Evolutionary conservation across 2,113 vertebrate genomes (phyloP).

Genomic region (Anoura caudifer): DNA sequence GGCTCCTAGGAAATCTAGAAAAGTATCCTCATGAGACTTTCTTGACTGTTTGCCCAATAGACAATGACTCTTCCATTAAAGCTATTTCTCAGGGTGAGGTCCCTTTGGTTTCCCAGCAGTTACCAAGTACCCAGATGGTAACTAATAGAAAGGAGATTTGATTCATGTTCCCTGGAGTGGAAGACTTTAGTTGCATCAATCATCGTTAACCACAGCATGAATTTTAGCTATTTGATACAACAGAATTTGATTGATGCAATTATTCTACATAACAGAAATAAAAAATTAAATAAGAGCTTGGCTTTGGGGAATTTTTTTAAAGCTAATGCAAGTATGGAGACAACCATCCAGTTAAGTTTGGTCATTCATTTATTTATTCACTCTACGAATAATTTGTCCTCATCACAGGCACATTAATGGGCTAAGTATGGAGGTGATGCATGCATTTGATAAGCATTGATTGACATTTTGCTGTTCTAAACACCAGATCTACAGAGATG

Average conservation of each 20-base stretch:
- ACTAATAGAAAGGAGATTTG: conserved; percentile 2
- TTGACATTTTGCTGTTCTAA: background rate
- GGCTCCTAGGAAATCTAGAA: background rate
- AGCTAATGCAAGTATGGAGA: background rate
- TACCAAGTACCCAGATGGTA: conserved; percentile 10
- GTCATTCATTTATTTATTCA: conserved; percentile 8
- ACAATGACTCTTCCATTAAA: background rate
- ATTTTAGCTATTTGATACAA: conserved; percentile 26
- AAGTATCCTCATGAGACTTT: background rate
- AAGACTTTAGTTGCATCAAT: conserved; percentile 1
- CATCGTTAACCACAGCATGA: conserved; percentile 1
- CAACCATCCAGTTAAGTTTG: background rate
- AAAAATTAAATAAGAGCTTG: conserved; percentile 31
- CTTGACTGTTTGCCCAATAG: background rate
- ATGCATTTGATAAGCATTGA: background rate
- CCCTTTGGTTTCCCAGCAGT: background rate
- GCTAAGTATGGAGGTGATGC: background rate
- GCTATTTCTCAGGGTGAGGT: background rate
- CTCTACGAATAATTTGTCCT: conserved; percentile 19
- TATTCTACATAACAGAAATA: conserved; percentile 22
- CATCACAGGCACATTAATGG: background rate
- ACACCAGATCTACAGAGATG: background rate
- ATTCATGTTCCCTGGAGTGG: background rate
- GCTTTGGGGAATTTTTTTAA: background rate
- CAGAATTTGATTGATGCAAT: conserved; percentile 41